Percentiles rank a stretch among this genome's conserved stretches.
phyloP scores from a whole-genome alignment of 92 coral and sea anemone genomes.

The Nematostella vectensis region DNA sequence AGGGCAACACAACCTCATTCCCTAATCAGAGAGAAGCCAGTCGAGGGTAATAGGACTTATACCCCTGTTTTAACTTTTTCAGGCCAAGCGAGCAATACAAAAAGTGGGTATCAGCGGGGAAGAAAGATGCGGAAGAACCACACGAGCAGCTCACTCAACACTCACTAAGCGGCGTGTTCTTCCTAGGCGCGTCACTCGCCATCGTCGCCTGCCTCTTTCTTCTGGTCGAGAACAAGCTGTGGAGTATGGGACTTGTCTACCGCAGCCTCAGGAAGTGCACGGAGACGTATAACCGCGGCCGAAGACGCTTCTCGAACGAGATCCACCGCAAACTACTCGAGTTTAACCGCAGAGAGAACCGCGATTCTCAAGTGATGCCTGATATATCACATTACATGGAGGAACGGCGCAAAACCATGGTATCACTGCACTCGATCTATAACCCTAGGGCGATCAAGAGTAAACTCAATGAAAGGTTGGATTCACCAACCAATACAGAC shows the following conservation, averaged over 20 bases:
- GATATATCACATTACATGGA: slow-evolving; percentile 66
- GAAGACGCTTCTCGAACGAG: slow-evolving; percentile 43
- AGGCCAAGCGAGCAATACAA: slow-evolving; percentile 83
- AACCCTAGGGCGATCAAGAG: slow-evolving; percentile 38
- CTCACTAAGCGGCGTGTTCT: slow-evolving; percentile 68
- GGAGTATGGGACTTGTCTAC: slow-evolving; percentile 61
- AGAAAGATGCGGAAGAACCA: slow-evolving; percentile 42
- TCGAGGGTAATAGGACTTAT: no score
- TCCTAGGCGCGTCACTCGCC: slow-evolving; percentile 62
- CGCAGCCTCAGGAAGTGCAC: slow-evolving; percentile 24
- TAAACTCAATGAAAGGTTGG: slow-evolving; percentile 14
- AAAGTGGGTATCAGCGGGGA: slow-evolving; percentile 80
- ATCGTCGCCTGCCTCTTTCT: slow-evolving; percentile 49
- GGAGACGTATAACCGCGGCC: slow-evolving; percentile 24
- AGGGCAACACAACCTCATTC: no score
- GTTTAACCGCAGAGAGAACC: slow-evolving; percentile 12
- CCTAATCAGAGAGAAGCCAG: no score
- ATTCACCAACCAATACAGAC: slow-evolving; percentile 12
- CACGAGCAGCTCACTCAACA: slow-evolving; percentile 45
- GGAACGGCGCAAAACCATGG: slow-evolving; percentile 29
- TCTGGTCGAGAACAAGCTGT: slow-evolving; percentile 59
- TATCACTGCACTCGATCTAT: slow-evolving; percentile 44
- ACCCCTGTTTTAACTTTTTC: no score
- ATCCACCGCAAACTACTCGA: slow-evolving; percentile 53
- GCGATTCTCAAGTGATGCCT: slow-evolving; percentile 33